A percentile compares a stretch with the other conserved stretches of the same genome.
Conservation (phyloP, 2,888 invertebrate species). For the Cyclophora albipunctata region DNA sequence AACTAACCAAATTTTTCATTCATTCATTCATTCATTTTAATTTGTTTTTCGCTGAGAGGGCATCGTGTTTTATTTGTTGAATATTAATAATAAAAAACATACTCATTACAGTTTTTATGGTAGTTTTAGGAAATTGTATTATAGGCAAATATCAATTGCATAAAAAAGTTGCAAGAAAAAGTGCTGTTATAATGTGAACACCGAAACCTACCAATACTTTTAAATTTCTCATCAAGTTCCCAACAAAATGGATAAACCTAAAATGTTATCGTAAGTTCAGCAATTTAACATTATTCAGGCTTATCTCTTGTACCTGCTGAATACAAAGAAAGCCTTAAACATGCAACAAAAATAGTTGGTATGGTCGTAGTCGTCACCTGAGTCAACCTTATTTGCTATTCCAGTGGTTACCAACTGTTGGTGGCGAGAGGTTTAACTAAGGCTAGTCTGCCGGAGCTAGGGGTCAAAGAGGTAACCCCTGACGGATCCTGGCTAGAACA, state of each 20-base stretch:
- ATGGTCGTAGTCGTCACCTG: background rate
- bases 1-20: too few relatives aligned
- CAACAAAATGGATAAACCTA: conserved; percentile 27
- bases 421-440: conserved; percentile 60
- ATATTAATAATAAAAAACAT: too few relatives aligned
- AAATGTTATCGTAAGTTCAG: conserved; percentile 42
- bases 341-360: background rate
- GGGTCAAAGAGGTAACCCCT: conserved; percentile 71
- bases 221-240: background rate
- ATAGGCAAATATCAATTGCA: too few relatives aligned
- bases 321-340: background rate
- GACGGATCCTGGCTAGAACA: conserved; percentile 76
- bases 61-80: too few relatives aligned
- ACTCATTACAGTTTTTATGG: too few relatives aligned
- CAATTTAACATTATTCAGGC: background rate
- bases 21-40: too few relatives aligned
- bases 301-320: background rate
- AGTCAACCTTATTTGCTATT: conserved; percentile 8
- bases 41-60: too few relatives aligned
- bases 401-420: conserved; percentile 48
- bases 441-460: conserved; percentile 65
- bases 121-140: too few relatives aligned
- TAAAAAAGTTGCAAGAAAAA: too few relatives aligned
- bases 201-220: too few relatives aligned
- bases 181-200: too few relatives aligned